Conservation (phyloP, 1,140 invertebrate genomes). For the Steinernema feltiae region DNA sequence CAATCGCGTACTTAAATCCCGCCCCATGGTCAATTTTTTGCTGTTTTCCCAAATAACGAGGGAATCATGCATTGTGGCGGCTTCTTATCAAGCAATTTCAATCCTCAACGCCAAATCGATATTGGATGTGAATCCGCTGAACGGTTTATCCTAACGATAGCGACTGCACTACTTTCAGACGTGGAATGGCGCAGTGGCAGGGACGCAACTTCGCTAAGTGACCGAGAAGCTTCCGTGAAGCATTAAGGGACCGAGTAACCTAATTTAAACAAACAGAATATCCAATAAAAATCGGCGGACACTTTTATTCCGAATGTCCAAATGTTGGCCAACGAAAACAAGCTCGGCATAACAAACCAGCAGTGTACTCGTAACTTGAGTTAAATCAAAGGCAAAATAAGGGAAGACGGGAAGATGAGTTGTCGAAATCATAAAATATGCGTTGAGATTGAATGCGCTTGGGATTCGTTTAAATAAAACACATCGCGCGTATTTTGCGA, state of each 20-base stretch:
- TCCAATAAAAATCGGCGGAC: constrained; percentile 8
- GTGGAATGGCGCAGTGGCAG: background rate
- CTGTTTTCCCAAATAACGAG: constrained; percentile 10
- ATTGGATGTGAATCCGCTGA: background rate
- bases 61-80: background rate
- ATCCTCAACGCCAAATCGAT: background rate
- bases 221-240: background rate
- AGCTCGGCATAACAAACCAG: background rate
- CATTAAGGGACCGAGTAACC: constrained; percentile 2
- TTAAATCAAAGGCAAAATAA: no score
- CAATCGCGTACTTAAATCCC: constrained; percentile 2
- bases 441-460: background rate
- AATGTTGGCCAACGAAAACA: background rate
- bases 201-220: background rate
- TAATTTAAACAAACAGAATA: constrained; percentile 16
- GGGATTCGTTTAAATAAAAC: no score
- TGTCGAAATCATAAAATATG: no score
- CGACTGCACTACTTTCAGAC: background rate
- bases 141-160: background rate
- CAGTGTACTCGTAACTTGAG: background rate
- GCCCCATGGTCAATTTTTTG: background rate
- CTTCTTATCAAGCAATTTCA: background rate
- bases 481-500: no score
- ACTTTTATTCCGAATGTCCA: background rate
- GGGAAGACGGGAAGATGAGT: no score